Percentiles rank a stretch among this genome's conserved stretches.
Evolutionary conservation across 2,113 vertebrate species (phyloP).

Genomic region (Vicugna pacos): DNA sequence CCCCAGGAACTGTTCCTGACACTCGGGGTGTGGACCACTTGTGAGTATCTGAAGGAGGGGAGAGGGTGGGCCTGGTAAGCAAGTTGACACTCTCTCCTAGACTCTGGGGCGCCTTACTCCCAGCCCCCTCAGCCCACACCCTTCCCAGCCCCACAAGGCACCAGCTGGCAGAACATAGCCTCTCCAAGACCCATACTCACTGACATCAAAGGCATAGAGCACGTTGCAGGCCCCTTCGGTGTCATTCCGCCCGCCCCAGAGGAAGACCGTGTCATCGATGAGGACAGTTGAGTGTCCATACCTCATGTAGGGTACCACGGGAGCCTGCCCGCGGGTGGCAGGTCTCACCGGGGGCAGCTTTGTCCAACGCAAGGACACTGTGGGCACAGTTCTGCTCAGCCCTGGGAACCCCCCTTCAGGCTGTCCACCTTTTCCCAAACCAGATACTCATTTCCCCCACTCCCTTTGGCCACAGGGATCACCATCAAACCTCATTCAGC

Average conservation of each 20-base stretch:
- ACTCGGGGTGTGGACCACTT: constrained; percentile 96
- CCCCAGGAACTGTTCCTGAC: constrained; percentile 95
- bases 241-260: constrained; percentile 98
- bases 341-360: constrained; percentile 96
- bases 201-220: constrained; percentile 98
- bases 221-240: constrained; percentile 99
- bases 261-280: constrained; percentile 96
- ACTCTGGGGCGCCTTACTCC: not conserved
- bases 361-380: constrained; percentile 98
- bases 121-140: not conserved
- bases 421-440: constrained; percentile 1
- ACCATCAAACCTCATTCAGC: not conserved
- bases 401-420: not conserved
- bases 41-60: constrained; percentile 90
- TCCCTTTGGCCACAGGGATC: not conserved
- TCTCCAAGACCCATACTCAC: constrained; percentile 89
- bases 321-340: constrained; percentile 89
- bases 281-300: constrained; percentile 98
- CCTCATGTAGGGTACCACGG: constrained; percentile 98
- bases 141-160: not conserved
- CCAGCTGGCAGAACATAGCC: not conserved
- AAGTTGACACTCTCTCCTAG: not conserved
- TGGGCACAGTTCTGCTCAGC: constrained; percentile 74
- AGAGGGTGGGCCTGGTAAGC: not conserved
- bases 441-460: not conserved